A percentile compares a stretch with the other conserved stretches of the same genome.
Evolutionary conservation across 1,140 invertebrate genomes (phyloP).

Genomic region (Rhopalosiphum padi): DNA sequence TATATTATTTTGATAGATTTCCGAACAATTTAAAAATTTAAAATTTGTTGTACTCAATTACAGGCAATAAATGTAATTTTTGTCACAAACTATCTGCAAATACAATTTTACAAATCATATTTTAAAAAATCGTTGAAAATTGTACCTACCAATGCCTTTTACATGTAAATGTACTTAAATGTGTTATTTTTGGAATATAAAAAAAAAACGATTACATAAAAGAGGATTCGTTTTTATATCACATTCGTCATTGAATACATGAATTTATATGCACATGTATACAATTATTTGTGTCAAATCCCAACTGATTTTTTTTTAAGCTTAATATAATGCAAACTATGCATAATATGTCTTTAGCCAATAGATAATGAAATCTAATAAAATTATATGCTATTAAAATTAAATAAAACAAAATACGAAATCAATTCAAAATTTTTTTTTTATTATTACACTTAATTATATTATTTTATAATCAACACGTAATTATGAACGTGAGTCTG

Average conservation of each 20-base stretch:
- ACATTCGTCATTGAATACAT: background rate
- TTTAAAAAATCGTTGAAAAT: slow-evolving; percentile 1
- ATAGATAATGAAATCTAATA: background rate
- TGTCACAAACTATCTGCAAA: background rate
- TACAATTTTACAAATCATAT: background rate
- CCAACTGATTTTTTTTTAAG: background rate
- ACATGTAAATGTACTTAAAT: background rate
- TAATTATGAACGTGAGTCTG: background rate
- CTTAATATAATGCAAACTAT: background rate
- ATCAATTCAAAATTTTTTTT: background rate
- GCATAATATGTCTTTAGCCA: background rate
- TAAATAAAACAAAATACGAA: background rate
- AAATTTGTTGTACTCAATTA: background rate
- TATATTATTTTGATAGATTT: background rate
- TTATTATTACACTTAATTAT: background rate
- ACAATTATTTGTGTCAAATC: background rate
- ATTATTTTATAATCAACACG: background rate
- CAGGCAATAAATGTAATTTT: background rate
- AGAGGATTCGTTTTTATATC: background rate
- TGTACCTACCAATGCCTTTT: background rate
- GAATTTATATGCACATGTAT: background rate
- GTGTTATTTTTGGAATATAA: background rate
- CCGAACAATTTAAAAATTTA: background rate
- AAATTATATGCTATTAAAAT: background rate
- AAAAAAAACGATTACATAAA: background rate